A percentile compares a stretch with the other conserved stretches of the same genome.
phyloP scores from a whole-genome alignment of 2,888 invertebrate genomes.

The Allacma fusca region DNA sequence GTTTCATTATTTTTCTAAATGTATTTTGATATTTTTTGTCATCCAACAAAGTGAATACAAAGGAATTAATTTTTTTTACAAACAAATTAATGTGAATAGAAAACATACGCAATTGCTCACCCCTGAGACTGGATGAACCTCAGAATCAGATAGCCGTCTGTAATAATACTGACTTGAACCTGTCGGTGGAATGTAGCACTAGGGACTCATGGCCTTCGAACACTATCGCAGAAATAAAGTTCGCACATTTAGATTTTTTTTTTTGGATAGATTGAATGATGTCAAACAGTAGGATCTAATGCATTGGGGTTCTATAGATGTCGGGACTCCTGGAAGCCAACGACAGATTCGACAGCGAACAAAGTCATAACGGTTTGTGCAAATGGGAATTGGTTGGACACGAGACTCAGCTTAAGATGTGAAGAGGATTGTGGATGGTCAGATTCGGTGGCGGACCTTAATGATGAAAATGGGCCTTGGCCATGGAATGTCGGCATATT shows the following conservation, averaged over 20 bases:
- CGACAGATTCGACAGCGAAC: neutral
- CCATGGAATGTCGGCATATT: slow-evolving; percentile 29
- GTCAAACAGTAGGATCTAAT: neutral
- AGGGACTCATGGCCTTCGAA: neutral
- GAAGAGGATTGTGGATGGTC: neutral
- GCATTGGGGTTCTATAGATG: neutral
- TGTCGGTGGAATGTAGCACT: neutral
- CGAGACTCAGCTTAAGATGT: neutral
- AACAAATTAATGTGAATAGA: no score
- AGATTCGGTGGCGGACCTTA: neutral
- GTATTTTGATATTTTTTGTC: no score
- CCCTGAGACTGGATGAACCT: neutral
- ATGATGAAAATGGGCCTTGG: slow-evolving; percentile 14
- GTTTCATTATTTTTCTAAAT: no score
- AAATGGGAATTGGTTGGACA: neutral
- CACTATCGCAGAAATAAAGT: neutral
- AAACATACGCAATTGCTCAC: neutral
- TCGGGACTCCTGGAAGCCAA: slow-evolving; percentile 12
- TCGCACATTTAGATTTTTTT: no score
- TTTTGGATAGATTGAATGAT: no score
- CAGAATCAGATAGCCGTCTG: neutral
- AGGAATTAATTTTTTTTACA: no score
- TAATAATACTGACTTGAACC: neutral
- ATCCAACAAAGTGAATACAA: no score
- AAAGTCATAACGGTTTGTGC: neutral